phyloP scores from a whole-genome alignment of 2,113 vertebrate species.

The Gymnogyps californianus region DNA sequence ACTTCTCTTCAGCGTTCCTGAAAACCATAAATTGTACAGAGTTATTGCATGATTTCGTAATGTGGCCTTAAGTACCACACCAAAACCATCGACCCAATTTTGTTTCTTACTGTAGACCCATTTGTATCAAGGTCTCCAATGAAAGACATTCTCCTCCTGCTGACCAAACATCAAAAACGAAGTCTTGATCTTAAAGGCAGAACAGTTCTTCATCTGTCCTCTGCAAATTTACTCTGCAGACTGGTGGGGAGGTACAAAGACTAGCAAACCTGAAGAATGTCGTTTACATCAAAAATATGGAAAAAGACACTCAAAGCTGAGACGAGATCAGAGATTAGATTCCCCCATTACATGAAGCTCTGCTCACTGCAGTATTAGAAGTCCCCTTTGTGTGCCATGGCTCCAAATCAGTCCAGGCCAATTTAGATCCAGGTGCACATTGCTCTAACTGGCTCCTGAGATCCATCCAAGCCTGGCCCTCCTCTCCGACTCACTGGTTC shows the following conservation, averaged over 20 bases:
- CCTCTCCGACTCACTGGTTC: rapidly evolving
- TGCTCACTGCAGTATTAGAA: neutral
- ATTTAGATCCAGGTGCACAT: neutral
- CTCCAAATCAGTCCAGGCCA: neutral
- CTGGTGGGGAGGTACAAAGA: neutral
- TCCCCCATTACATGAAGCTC: neutral
- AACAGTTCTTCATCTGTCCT: neutral
- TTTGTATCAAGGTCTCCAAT: neutral
- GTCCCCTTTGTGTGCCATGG: neutral
- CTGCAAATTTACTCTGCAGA: neutral
- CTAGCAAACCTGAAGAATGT: neutral
- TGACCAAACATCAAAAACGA: neutral
- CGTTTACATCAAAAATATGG: neutral
- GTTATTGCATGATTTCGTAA: neutral
- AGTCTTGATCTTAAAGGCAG: neutral
- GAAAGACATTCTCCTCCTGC: neutral
- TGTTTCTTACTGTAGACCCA: neutral
- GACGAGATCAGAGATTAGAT: slow-evolving; percentile 12
- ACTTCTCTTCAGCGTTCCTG: neutral
- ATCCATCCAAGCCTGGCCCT: neutral
- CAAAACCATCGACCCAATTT: neutral
- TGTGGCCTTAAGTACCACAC: neutral
- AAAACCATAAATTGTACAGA: neutral
- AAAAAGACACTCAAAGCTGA: neutral
- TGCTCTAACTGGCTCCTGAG: neutral